Conservation (phyloP, 1,140 invertebrate species). For the Pygmarrhopalites habei region DNA sequence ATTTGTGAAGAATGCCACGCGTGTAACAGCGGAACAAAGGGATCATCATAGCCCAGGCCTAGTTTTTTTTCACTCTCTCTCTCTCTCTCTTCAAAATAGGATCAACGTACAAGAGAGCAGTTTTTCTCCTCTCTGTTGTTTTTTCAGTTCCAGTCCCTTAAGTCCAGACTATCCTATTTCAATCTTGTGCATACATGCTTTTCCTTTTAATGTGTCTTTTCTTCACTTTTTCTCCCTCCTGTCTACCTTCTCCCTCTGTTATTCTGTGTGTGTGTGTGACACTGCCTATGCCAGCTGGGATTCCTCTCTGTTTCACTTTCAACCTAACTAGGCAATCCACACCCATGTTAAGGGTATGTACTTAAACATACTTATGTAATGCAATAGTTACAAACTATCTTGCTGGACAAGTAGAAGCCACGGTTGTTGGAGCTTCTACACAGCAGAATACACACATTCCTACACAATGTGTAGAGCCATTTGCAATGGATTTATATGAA, state of each 20-base stretch:
- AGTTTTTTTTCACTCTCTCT: too few relatives aligned
- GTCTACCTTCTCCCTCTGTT: background rate
- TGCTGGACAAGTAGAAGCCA: too few relatives aligned
- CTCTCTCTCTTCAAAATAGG: constrained; percentile 3
- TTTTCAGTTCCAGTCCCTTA: background rate
- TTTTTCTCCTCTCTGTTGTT: too few relatives aligned
- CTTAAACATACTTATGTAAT: too few relatives aligned
- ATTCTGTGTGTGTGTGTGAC: too few relatives aligned
- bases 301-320: background rate
- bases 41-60: constrained; percentile 3
- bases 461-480: too few relatives aligned
- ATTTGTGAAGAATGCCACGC: constrained; percentile 17
- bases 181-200: constrained; percentile 13
- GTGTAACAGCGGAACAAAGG: constrained; percentile 24
- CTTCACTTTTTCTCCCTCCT: constrained; percentile 2
- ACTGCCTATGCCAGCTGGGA: background rate
- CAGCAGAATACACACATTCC: too few relatives aligned
- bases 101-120: background rate
- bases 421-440: too few relatives aligned
- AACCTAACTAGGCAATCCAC: too few relatives aligned
- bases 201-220: constrained; percentile 22
- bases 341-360: too few relatives aligned
- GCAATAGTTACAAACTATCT: too few relatives aligned
- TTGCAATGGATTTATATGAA: too few relatives aligned
- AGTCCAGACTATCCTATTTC: constrained; percentile 3